Conservation (phyloP, 2,797 vertebrate genomes). For the Cheirogaleus major region DNA sequence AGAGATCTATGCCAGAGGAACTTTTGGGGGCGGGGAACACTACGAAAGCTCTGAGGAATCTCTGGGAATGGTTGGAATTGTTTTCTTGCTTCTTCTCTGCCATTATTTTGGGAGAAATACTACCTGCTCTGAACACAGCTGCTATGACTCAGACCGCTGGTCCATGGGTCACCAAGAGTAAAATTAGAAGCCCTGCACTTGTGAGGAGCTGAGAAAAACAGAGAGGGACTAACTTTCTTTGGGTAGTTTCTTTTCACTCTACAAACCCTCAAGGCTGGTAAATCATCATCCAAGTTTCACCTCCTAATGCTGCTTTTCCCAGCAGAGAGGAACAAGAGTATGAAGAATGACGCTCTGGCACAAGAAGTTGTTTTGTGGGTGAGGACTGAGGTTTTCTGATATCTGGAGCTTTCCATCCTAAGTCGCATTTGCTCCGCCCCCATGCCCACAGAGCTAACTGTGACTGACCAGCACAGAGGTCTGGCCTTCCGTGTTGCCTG, state of each 20-base stretch:
- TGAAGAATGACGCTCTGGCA: background rate
- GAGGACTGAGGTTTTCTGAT: background rate
- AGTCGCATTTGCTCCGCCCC: background rate
- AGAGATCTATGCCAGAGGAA: background rate
- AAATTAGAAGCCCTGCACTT: background rate
- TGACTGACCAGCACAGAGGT: background rate
- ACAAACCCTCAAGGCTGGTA: background rate
- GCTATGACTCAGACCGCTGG: background rate
- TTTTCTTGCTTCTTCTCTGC: background rate
- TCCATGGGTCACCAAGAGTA: background rate
- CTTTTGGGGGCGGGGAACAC: too few relatives aligned
- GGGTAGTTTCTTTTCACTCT: background rate
- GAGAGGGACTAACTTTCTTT: background rate
- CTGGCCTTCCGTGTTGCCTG: background rate
- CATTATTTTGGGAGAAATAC: background rate
- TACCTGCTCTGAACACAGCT: background rate
- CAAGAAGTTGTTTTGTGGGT: background rate
- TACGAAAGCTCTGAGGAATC: background rate
- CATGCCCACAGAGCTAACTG: background rate
- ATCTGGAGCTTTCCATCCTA: background rate
- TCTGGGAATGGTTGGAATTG: background rate
- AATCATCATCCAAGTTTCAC: background rate
- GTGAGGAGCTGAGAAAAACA: background rate
- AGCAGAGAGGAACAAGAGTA: background rate
- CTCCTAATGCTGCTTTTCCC: background rate